These are phyloP conservation scores for Chrosomus eos DNA, from an alignment of 2,797 vertebrate species.

Conservation along the genomic window DNA sequence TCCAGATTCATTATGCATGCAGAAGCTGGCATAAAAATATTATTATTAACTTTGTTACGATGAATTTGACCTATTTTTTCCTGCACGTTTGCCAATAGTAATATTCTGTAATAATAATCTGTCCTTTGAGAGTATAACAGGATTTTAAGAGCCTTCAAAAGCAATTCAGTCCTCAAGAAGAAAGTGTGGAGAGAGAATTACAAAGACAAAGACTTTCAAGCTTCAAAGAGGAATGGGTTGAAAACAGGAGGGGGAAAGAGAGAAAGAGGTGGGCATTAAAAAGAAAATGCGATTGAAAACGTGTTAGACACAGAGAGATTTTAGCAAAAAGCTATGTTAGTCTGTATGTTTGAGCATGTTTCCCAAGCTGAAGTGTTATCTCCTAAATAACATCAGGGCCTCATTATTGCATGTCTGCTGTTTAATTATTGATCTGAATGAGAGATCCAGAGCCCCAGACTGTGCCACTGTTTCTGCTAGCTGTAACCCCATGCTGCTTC, in stretches of 20 bases:
- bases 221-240: slow-evolving; percentile 32
- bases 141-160: slow-evolving; percentile 40
- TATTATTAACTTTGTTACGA: slow-evolving; percentile 4
- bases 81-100: background rate
- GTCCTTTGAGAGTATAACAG: slow-evolving; percentile 22
- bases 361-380: slow-evolving; percentile 12
- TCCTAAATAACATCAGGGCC: slow-evolving; percentile 32
- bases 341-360: slow-evolving; percentile 14
- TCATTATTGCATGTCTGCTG: slow-evolving; percentile 44
- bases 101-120: background rate
- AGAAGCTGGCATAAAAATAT: background rate
- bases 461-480: slow-evolving; percentile 8
- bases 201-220: slow-evolving; percentile 30
- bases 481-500: slow-evolving; percentile 7
- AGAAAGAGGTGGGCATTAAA: background rate
- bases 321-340: background rate
- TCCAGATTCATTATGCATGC: slow-evolving; percentile 17
- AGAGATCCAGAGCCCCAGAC: slow-evolving; percentile 6
- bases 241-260: background rate
- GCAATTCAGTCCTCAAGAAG: background rate
- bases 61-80: slow-evolving; percentile 22
- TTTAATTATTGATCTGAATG: slow-evolving; percentile 44
- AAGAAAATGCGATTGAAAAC: background rate
- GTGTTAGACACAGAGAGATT: background rate
- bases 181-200: slow-evolving; percentile 25